Base-by-base conservation (phyloP, 2,113 vertebrate species). In the Bubo blakistoni region DNA sequence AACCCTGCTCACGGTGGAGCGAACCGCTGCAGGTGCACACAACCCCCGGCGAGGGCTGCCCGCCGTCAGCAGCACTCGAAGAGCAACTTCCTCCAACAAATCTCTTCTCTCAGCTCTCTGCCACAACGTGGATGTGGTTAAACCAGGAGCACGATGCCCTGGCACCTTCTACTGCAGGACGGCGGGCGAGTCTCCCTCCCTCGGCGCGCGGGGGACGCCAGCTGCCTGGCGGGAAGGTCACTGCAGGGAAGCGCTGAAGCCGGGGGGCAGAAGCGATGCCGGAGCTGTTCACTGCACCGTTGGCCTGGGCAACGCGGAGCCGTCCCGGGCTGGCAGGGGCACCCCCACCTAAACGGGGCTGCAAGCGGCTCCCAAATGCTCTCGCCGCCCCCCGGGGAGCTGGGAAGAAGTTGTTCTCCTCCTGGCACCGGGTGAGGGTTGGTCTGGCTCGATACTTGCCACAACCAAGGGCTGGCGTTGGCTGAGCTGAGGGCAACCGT, bases 401-500 rank as follows among this genome's bases (percentile, higher is more conserved):
- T 34, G 44, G 34, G 58, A 61, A 81, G 47, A 85, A 52, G 61
- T 38, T 1, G 24, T 32, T 78, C 52, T 46, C 59, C 36, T 73
- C 42, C 58, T 34, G 38, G 57, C 63, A 26, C 69, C 34, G 55
- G 69, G 24, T 7, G 44, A 54, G 1, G 27, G 57, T 62, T 6
- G 5, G 38, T 9, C 57, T 12, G 9, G 34, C 40, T 54, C 13
- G 7, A 70, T 5, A 4, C 36, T 26, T 17, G 2, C 22, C 17
- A 1, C 8, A 27, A 51, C 65, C 18, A 57, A 65, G 16, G 32
- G 54, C 63, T 63, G 13, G 32, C 2, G 2, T 8, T 8, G 8
- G 21, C 47, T 9, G 17, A 65, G 59, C 40, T 11, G 27, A 10
- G 0, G 1, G 59, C n/a, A 12, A 42, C 10, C 4, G 6, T 11